Evolutionary conservation across 1,140 invertebrate genomes (phyloP).

Genomic region (Hydropsyche tenuis): DNA sequence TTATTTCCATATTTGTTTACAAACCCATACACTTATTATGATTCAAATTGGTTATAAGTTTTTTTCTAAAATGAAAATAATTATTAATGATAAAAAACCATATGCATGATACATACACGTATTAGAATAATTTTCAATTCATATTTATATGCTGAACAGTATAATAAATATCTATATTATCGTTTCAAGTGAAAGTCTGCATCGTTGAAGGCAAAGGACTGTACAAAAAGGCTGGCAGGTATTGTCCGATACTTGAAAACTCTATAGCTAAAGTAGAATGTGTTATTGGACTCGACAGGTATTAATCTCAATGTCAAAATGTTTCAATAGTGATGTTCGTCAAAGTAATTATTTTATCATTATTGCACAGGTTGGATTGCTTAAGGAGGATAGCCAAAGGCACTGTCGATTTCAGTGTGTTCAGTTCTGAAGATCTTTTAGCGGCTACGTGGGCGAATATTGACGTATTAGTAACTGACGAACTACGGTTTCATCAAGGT

Average conservation of each 20-base stretch:
- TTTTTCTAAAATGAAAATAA: too few species aligned
- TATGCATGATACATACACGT: too few species aligned
- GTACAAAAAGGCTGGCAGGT: conserved; percentile 64
- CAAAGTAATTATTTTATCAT: not conserved
- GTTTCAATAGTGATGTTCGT: not conserved
- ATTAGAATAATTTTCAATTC: too few species aligned
- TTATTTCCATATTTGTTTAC: too few species aligned
- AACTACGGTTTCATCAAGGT: conserved; percentile 66
- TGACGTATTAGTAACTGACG: conserved; percentile 73
- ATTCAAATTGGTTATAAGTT: too few species aligned
- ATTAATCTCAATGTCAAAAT: not conserved
- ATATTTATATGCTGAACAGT: too few species aligned
- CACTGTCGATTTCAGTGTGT: conserved; percentile 80
- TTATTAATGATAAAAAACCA: too few species aligned
- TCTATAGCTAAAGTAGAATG: conserved; percentile 67
- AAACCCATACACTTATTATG: too few species aligned
- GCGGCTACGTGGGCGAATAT: conserved; percentile 71
- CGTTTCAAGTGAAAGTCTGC: conserved; percentile 71
- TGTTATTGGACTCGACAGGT: conserved; percentile 70
- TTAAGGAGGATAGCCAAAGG: conserved; percentile 73
- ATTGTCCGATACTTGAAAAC: conserved; percentile 66
- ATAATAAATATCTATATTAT: too few species aligned
- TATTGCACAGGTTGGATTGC: conserved; percentile 71
- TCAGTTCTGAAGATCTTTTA: conserved; percentile 82
- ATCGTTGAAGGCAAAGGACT: conserved; percentile 68